phyloP scores from a whole-genome alignment of 2,113 vertebrate genomes.

The Nesospiza acunhae region DNA sequence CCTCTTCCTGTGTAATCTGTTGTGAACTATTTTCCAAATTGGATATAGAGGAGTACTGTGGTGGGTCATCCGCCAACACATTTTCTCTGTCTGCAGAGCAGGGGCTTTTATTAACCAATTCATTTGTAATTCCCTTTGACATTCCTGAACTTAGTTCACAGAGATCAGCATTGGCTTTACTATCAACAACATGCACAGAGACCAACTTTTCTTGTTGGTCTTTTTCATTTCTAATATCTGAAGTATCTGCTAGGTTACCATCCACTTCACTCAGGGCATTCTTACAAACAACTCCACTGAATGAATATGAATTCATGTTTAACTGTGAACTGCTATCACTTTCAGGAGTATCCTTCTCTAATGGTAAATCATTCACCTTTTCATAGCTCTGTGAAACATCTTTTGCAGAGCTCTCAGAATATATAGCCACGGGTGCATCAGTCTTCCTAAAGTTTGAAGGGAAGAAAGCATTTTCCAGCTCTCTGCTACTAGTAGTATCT shows the following conservation, averaged over 20 bases:
- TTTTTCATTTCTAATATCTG: conserved; percentile 60
- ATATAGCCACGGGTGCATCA: conserved; percentile 28
- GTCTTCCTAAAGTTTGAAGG: conserved; percentile 48
- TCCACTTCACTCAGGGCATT: conserved; percentile 47
- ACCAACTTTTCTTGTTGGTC: conserved; percentile 53
- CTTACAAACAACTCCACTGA: conserved; percentile 58
- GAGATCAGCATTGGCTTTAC: conserved; percentile 53
- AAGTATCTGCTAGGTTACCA: conserved; percentile 59
- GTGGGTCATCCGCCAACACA: conserved; percentile 43
- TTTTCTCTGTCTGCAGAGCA: conserved; percentile 51
- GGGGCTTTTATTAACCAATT: conserved; percentile 56
- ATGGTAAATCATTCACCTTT: conserved; percentile 16
- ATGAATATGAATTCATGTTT: background rate
- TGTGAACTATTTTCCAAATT: conserved; percentile 66
- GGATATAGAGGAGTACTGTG: conserved; percentile 45
- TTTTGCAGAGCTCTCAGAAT: conserved; percentile 54
- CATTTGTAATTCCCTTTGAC: conserved; percentile 62
- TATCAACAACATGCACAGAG: conserved; percentile 60
- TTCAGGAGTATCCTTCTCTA: conserved; percentile 63
- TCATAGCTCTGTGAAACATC: conserved; percentile 62
- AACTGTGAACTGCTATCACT: conserved; percentile 46
- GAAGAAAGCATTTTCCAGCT: conserved; percentile 59
- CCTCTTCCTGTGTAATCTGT: conserved; percentile 62
- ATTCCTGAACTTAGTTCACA: conserved; percentile 58
- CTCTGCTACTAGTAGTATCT: conserved; percentile 47